Evolutionary conservation across 2,888 invertebrate species (phyloP).

Genomic region (Heliconius charithonia): DNA sequence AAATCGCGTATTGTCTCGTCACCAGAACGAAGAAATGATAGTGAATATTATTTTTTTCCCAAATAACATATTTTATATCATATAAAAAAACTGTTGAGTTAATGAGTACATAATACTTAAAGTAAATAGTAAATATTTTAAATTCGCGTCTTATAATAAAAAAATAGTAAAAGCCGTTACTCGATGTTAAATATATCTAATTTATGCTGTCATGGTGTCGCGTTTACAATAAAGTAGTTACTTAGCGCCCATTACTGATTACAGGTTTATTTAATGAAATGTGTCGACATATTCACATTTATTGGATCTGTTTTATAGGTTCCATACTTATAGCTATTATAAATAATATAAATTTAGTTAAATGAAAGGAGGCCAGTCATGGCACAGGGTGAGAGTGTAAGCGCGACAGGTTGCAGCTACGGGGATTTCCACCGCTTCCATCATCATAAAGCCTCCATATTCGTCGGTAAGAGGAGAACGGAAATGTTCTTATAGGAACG

Average conservation of each 20-base stretch:
- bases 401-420: no score
- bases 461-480: no score
- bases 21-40: no score
- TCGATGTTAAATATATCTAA: neutral
- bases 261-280: neutral
- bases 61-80: neutral
- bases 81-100: neutral
- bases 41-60: no score
- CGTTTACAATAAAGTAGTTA: conserved; percentile 12
- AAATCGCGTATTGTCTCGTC: no score
- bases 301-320: neutral
- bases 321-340: neutral
- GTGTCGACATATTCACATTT: neutral
- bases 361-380: no score
- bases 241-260: conserved; percentile 7
- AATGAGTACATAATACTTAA: neutral
- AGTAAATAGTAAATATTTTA: neutral
- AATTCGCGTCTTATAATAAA: neutral
- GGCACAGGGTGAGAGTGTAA: no score
- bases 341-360: neutral
- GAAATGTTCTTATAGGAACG: no score
- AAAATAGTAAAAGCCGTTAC: neutral
- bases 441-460: no score
- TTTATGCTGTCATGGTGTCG: neutral
- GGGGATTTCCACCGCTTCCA: no score